phyloP scores from a whole-genome alignment of 2,888 invertebrate genomes.

The Drosophila antonietae region DNA sequence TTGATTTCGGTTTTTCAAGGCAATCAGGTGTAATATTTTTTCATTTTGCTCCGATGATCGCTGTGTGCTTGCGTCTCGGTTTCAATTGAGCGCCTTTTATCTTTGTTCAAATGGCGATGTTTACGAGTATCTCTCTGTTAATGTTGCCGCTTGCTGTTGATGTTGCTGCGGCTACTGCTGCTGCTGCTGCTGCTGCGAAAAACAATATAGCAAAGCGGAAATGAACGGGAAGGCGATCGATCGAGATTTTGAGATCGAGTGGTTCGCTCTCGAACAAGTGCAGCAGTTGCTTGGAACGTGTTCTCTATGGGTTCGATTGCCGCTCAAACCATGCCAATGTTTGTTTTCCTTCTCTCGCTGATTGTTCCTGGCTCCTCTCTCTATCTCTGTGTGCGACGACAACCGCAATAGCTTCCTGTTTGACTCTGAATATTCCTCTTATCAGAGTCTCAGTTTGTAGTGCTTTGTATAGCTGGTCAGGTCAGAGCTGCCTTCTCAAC shows the following conservation, averaged over 20 bases:
- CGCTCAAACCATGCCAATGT: slow-evolving; percentile 18
- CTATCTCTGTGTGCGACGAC: slow-evolving; percentile 1
- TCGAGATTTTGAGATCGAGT: slow-evolving; percentile 41
- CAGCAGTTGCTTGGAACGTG: slow-evolving; percentile 51
- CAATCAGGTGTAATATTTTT: slow-evolving; percentile 76
- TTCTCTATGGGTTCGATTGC: slow-evolving; percentile 55
- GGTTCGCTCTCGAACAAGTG: slow-evolving; percentile 72
- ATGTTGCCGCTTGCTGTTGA: slow-evolving; percentile 21
- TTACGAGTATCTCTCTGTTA: slow-evolving; percentile 42
- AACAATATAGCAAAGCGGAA: slow-evolving; percentile 68
- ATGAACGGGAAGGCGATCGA: slow-evolving; percentile 62
- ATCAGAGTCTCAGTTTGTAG: slow-evolving; percentile 64
- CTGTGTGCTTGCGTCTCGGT: slow-evolving; percentile 42
- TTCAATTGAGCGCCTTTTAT: slow-evolving; percentile 73
- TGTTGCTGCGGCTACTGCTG: not conserved
- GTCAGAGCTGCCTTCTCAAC: slow-evolving; percentile 14
- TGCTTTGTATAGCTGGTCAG: slow-evolving; percentile 39
- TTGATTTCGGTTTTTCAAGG: slow-evolving; percentile 72
- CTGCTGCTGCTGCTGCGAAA: slow-evolving; percentile 27
- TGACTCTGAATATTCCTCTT: slow-evolving; percentile 44
- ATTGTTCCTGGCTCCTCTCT: slow-evolving; percentile 29
- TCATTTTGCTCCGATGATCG: slow-evolving; percentile 43
- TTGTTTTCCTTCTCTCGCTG: slow-evolving; percentile 19
- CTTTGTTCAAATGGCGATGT: slow-evolving; percentile 43
- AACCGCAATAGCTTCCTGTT: slow-evolving; percentile 61